Evolutionary conservation across 2,113 vertebrate species (phyloP), one percentile per base, ranked within the genome.

Genomic region (Phalacrocorax carbo): DNA sequence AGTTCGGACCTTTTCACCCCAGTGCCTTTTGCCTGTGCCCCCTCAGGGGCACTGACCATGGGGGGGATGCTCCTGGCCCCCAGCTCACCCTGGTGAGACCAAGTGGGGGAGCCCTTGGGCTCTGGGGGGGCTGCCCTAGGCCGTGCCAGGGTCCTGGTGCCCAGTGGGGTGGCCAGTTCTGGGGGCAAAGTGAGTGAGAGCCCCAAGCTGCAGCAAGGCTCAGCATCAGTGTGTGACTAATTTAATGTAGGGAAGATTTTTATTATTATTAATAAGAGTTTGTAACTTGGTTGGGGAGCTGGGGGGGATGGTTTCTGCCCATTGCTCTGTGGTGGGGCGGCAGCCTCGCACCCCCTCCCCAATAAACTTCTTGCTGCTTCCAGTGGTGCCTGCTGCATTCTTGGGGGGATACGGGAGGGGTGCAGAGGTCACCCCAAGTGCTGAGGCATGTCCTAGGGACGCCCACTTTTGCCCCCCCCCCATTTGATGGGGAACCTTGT

Each of bases 211-310:
- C 3, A 7, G 40, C 0, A 25, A 82, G 75, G 82, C 60, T 81
- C 13, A 4, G 61, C 38, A 15, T 73, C 25, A 52, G 79, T 60
- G 29, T 1, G 0, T 3, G 7, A 66, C 54, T 97, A 94, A 96
- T 66, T 95, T 97, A 97, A 97, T 14, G 5, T 94, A 85, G 90
- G 65, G 44, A 49, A 96, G 61, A 86, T 94, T 94, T 97, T 97
- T 97, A 96, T 97, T 96, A 96, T 96, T 97, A 94, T 96, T 94
- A 95, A 87, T 94, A 94, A 80, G 14, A 92, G 87, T 97, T 96
- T 96, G 95, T 95, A 97, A 93, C 92, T 96, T 95, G 88, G 94
- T 82, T 1, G 4, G 79, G 87, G 73, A 82, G 70, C 42, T 81
- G 57, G 16, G 73, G 44, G 30, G 42, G 25, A 20, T 25, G 69